Evolutionary conservation across 1,140 invertebrate species (phyloP).

Genomic region (Andricus grossulariae): DNA sequence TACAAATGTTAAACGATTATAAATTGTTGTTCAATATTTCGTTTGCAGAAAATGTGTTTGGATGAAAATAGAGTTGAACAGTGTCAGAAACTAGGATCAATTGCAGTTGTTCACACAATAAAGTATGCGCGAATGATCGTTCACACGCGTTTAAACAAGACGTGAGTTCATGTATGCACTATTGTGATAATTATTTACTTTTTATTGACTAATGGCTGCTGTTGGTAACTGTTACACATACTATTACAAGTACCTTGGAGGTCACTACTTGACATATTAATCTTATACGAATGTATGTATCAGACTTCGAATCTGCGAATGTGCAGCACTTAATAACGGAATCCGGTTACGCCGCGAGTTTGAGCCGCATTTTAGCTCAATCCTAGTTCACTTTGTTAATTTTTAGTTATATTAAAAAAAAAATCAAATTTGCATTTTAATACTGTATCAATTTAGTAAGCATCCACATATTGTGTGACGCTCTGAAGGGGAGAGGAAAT

Average conservation of each 20-base stretch:
- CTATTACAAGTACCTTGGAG: conserved; percentile 2
- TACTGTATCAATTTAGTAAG: too few species aligned
- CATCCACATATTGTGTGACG: too few species aligned
- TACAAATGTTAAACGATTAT: too few species aligned
- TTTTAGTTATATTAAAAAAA: too few species aligned
- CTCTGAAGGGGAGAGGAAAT: too few species aligned
- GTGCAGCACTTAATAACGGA: background rate
- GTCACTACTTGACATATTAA: conserved; percentile 14
- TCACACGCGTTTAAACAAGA: background rate
- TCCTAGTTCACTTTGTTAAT: background rate
- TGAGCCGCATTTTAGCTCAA: background rate
- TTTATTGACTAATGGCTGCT: conserved; percentile 14
- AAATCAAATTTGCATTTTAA: too few species aligned
- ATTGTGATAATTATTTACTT: conserved; percentile 14
- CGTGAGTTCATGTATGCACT: conserved; percentile 3
- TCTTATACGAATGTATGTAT: conserved; percentile 10
- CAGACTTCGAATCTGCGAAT: conserved; percentile 7
- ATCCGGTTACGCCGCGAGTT: conserved; percentile 5
- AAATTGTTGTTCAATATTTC: too few species aligned
- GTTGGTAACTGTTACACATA: conserved; percentile 17
- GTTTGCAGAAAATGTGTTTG: background rate
- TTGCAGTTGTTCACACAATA: conserved; percentile 17
- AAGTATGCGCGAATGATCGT: background rate
- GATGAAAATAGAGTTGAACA: background rate
- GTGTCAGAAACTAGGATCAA: background rate